phyloP scores from a whole-genome alignment of 2,888 invertebrate genomes.

The Notodonta dromedarius region DNA sequence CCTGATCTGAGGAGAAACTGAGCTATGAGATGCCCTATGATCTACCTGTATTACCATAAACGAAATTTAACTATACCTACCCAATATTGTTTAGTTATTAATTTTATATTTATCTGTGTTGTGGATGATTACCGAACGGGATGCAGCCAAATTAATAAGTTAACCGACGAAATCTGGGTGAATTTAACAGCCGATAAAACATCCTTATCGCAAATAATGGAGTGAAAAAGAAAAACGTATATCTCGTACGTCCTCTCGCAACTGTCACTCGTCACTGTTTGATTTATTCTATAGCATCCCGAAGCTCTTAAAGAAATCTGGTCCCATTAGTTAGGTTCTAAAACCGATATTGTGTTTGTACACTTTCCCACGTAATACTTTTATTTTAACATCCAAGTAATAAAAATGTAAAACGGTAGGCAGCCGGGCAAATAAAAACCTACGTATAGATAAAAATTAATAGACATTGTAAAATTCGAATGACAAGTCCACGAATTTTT shows the following conservation, averaged over 20 bases:
- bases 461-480: constrained; percentile 62
- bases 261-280: constrained; percentile 32
- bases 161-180: too few relatives aligned
- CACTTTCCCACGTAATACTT: constrained; percentile 47
- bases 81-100: too few relatives aligned
- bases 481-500: constrained; percentile 50
- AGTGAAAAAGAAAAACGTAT: not conserved
- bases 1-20: too few relatives aligned
- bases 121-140: not conserved
- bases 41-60: too few relatives aligned
- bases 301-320: constrained; percentile 26
- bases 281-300: constrained; percentile 34
- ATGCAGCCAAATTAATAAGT: too few relatives aligned
- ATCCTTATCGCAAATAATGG: not conserved
- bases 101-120: too few relatives aligned
- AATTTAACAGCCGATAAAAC: not conserved
- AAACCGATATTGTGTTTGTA: constrained; percentile 45
- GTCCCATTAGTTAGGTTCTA: constrained; percentile 52
- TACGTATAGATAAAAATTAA: constrained; percentile 68
- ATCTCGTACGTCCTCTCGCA: constrained; percentile 8
- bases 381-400: constrained; percentile 41
- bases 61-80: too few relatives aligned
- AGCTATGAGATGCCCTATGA: too few relatives aligned
- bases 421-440: constrained; percentile 61
- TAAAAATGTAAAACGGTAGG: constrained; percentile 70